A percentile compares a stretch with the other conserved stretches of the same genome.
Evolutionary conservation across 2,113 vertebrate genomes (phyloP).

Genomic region (Procavia capensis): DNA sequence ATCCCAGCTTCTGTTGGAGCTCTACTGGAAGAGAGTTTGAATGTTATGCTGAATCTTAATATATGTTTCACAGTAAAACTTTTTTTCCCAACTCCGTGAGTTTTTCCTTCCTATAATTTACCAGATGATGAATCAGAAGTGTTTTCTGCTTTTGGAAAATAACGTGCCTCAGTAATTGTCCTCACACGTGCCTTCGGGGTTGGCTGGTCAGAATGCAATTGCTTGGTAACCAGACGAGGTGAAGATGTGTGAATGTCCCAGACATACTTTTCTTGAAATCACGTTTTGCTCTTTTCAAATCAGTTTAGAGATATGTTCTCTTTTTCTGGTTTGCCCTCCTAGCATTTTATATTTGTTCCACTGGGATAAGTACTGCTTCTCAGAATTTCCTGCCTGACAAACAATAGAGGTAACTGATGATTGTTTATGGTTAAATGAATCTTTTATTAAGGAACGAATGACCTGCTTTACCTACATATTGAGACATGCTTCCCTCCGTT

Average conservation of each 20-base stretch:
- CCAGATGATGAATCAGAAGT: not conserved
- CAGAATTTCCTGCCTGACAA: constrained; percentile 3
- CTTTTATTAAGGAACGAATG: constrained; percentile 13
- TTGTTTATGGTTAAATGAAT: not conserved
- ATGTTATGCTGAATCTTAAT: not conserved
- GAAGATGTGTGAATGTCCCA: not conserved
- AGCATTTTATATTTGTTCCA: constrained; percentile 38
- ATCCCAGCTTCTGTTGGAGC: not conserved
- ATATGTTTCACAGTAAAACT: not conserved
- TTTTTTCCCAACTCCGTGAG: not conserved
- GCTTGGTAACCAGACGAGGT: not conserved
- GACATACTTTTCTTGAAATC: constrained; percentile 27
- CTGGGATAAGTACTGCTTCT: not conserved
- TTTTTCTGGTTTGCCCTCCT: not conserved
- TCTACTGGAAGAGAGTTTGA: not conserved
- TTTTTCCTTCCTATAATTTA: constrained; percentile 34
- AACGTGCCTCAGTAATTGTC: not conserved
- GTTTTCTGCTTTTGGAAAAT: constrained; percentile 8
- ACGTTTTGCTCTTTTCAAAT: constrained; percentile 58
- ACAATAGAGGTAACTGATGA: not conserved
- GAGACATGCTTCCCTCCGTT: not conserved
- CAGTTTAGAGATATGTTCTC: not conserved
- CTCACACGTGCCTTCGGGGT: not conserved
- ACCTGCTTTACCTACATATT: not conserved
- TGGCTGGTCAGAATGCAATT: not conserved